phyloP scores from a whole-genome alignment of 2,888 invertebrate genomes.

The Zygogramma bicolorata region DNA sequence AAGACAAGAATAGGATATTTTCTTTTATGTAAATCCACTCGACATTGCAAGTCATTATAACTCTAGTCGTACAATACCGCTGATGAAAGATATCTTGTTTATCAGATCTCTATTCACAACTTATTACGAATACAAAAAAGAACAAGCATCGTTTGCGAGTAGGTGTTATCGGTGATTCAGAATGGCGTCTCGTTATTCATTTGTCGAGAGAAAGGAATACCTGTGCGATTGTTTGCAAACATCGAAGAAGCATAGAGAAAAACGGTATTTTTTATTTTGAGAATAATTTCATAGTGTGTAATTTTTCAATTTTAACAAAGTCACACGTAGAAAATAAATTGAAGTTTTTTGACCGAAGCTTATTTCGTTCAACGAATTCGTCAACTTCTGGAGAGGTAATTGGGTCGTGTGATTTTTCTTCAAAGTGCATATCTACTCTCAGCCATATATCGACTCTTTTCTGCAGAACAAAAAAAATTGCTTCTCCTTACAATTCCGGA shows the following conservation, averaged over 20 bases:
- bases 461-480: no score
- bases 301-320: no score
- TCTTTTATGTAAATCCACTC: constrained; percentile 43
- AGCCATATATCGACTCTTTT: no score
- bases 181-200: constrained; percentile 18
- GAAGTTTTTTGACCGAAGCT: no score
- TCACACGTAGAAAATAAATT: no score
- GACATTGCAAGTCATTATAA: constrained; percentile 50
- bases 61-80: constrained; percentile 52
- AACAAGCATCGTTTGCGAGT: constrained; percentile 30
- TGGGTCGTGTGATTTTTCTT: no score
- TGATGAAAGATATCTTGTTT: constrained; percentile 59
- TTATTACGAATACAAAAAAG: constrained; percentile 52
- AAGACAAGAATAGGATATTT: constrained; percentile 45
- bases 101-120: constrained; percentile 59
- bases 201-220: not conserved
- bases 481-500: no score
- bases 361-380: no score
- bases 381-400: no score
- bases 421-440: no score
- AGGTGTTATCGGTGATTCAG: constrained; percentile 39
- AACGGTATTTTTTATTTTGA: not conserved
- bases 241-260: not conserved
- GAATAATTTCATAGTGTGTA: no score
- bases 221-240: constrained; percentile 13